These are phyloP conservation scores for Halictus rubicundus DNA, from an alignment of 1,140 invertebrate genomes.

Conservation along the genomic window DNA sequence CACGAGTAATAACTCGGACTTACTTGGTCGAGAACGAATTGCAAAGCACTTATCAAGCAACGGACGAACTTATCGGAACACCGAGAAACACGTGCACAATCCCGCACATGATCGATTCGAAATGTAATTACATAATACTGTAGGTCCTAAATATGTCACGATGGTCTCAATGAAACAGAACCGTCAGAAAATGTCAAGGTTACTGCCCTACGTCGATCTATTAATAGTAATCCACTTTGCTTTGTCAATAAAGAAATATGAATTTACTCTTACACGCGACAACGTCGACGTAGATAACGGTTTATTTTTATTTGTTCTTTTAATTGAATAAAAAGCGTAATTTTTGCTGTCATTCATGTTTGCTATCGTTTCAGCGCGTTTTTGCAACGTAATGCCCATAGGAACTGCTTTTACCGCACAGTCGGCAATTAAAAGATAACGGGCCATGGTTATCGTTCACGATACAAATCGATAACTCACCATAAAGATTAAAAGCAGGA, in stretches of 20 bases:
- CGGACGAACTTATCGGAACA: not conserved
- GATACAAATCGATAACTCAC: not conserved
- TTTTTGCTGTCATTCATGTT: too few species aligned
- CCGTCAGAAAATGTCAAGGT: slow-evolving; percentile 20
- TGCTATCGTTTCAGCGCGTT: not conserved
- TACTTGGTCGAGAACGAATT: not conserved
- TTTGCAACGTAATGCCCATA: not conserved
- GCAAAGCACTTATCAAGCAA: not conserved
- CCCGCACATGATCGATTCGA: slow-evolving; percentile 28
- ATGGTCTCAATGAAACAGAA: not conserved
- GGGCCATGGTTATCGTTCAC: too few species aligned
- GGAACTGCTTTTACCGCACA: not conserved
- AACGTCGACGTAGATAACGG: too few species aligned
- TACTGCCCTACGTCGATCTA: not conserved
- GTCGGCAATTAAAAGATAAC: not conserved
- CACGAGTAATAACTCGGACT: slow-evolving; percentile 3
- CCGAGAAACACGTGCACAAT: not conserved
- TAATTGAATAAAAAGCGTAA: too few species aligned
- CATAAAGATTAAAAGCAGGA: not conserved
- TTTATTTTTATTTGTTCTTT: too few species aligned
- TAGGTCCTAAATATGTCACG: not conserved
- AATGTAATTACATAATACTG: slow-evolving; percentile 13
- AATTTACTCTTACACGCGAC: too few species aligned
- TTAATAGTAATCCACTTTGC: not conserved
- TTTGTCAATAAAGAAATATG: not conserved